These are phyloP conservation scores for Platypus cylindrus DNA, from an alignment of 2,888 invertebrate genomes.

Conservation along the genomic window DNA sequence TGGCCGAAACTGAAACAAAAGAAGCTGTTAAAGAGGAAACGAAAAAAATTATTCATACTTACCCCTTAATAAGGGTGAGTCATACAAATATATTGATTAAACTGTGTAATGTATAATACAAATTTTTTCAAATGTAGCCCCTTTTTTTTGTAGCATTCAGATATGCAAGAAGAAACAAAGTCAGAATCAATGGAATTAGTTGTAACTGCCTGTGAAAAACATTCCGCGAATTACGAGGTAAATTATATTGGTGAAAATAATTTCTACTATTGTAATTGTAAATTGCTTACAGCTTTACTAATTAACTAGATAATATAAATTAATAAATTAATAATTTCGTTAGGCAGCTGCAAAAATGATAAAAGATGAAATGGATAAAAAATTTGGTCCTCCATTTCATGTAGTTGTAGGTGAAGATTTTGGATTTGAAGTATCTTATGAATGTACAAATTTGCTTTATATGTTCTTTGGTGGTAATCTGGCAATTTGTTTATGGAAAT, in stretches of 20 bases:
- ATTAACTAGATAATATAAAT: too few species aligned
- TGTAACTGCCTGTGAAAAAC: conserved; percentile 90
- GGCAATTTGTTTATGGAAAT: conserved; percentile 83
- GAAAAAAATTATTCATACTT: conserved; percentile 23
- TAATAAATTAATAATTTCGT: too few species aligned
- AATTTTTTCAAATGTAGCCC: conserved; percentile 4
- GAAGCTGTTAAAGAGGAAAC: conserved; percentile 19
- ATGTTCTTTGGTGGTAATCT: conserved; percentile 87
- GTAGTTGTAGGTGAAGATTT: conserved; percentile 93
- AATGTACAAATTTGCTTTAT: conserved; percentile 75
- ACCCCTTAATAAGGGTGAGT: conserved; percentile 25
- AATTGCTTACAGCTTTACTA: too few species aligned
- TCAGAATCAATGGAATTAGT: conserved; percentile 81
- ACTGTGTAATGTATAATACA: too few species aligned
- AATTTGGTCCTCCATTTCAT: conserved; percentile 89
- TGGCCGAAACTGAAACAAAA: conserved; percentile 21
- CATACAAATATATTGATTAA: conserved; percentile 10
- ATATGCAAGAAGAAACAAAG: conserved; percentile 90
- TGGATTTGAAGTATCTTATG: conserved; percentile 86
- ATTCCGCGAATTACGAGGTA: conserved; percentile 70
- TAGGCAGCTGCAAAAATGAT: conserved; percentile 84
- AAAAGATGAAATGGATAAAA: conserved; percentile 91
- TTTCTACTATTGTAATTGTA: background rate
- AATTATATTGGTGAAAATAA: conserved; percentile 3
- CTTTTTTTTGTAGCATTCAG: conserved; percentile 56